Percentiles rank a stretch among this genome's conserved stretches.
Evolutionary conservation across 2,797 vertebrate genomes (phyloP).

Genomic region (Crenuchus spilurus): DNA sequence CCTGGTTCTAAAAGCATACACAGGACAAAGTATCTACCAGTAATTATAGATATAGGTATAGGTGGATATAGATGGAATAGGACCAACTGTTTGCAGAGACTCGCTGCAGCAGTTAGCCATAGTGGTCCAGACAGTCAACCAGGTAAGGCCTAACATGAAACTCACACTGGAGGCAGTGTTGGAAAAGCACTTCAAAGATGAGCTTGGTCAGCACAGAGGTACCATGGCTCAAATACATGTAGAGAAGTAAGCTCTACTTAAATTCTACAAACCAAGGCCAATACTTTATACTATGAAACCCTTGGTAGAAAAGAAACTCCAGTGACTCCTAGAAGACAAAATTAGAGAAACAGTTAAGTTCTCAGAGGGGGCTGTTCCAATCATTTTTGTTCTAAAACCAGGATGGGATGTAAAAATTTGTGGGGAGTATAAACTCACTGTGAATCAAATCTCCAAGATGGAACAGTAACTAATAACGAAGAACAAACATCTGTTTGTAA

Average conservation of each 20-base stretch:
- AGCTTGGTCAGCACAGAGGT: not conserved
- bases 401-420: too few species aligned
- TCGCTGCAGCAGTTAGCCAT: not conserved
- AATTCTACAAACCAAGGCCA: not conserved
- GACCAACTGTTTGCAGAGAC: not conserved
- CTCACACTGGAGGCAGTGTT: not conserved
- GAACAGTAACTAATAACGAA: too few species aligned
- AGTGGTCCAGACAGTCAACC: not conserved
- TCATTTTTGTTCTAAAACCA: not conserved
- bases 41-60: too few species aligned
- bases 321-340: not conserved
- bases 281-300: not conserved
- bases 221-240: conserved; percentile 1
- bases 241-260: conserved; percentile 1
- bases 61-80: too few species aligned
- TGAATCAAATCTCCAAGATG: too few species aligned
- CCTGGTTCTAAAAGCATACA: not conserved
- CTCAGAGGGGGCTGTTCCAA: not conserved
- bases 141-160: too few species aligned
- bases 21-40: too few species aligned
- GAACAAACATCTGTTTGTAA: too few species aligned
- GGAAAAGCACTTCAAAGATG: conserved; percentile 5
- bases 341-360: conserved; percentile 1
- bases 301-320: not conserved
- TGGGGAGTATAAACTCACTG: too few species aligned